A percentile compares a stretch with the other conserved stretches of the same genome.
Conservation (phyloP, 2,113 vertebrate species). For the Pelvicachromis taeniatus region DNA sequence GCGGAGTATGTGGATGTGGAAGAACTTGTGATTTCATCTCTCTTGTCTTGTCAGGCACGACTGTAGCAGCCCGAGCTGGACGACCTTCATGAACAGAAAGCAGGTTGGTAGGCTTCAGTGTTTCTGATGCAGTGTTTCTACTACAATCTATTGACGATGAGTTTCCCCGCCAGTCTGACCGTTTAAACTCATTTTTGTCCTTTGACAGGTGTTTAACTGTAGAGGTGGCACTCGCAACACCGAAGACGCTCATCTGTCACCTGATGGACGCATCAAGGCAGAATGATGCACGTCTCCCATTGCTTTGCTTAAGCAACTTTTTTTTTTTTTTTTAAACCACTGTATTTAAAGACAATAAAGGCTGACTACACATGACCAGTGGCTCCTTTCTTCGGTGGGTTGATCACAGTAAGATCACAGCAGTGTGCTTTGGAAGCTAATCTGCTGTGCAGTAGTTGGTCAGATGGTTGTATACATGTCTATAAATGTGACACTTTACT, state of each 20-base stretch:
- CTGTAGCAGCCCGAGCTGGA: background rate
- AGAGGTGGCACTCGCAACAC: background rate
- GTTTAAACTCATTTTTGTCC: background rate
- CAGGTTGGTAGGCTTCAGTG: background rate
- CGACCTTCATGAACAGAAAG: too few relatives aligned
- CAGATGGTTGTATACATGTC: fast-evolving
- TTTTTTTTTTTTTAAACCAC: background rate
- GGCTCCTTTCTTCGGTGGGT: fast-evolving
- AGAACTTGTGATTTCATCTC: background rate
- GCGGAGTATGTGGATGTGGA: background rate
- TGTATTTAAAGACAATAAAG: background rate
- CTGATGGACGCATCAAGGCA: background rate
- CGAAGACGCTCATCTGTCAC: background rate
- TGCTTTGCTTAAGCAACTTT: background rate
- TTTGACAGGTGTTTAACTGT: background rate
- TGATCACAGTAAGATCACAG: fast-evolving
- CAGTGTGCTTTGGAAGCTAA: background rate
- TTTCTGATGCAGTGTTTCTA: fast-evolving
- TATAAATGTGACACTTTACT: background rate
- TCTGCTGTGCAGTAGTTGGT: fast-evolving
- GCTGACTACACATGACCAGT: background rate
- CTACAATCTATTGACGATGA: fast-evolving
- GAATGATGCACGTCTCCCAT: background rate
- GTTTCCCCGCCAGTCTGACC: background rate
- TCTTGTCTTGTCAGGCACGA: background rate